These are phyloP conservation scores for Ifrita kowaldi DNA, from an alignment of 2,113 vertebrate genomes.

Conservation along the genomic window DNA sequence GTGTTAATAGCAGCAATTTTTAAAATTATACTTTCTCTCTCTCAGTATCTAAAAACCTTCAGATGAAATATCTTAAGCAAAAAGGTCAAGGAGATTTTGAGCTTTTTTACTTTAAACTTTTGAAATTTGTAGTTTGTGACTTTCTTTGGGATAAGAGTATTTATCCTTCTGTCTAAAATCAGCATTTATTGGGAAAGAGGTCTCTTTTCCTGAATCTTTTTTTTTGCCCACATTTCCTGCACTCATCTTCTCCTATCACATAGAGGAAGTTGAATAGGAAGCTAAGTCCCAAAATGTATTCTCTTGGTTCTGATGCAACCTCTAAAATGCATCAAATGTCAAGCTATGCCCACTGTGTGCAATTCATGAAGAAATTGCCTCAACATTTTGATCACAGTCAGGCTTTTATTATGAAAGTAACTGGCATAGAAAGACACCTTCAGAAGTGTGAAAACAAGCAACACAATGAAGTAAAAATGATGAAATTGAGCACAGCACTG, in stretches of 20 bases:
- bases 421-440: conserved; percentile 27
- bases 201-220: not conserved
- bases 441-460: conserved; percentile 44
- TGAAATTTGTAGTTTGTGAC: not conserved
- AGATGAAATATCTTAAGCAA: not conserved
- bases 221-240: not conserved
- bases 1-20: not conserved
- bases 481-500: conserved; percentile 10
- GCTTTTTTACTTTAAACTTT: not conserved
- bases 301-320: not conserved
- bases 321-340: conserved; percentile 18
- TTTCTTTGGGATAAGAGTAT: not conserved
- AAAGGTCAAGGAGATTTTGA: not conserved
- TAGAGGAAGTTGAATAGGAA: not conserved
- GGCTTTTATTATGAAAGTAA: conserved; percentile 41
- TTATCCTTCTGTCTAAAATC: not conserved
- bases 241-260: not conserved
- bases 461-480: conserved; percentile 27
- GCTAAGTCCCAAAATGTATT: not conserved
- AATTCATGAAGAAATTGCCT: conserved; percentile 39
- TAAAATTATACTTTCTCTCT: not conserved
- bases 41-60: not conserved
- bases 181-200: not conserved
- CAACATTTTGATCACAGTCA: conserved; percentile 38
- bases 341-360: conserved; percentile 33